Evolutionary conservation across 2,113 vertebrate genomes (phyloP), one percentile per base, ranked within the genome.

Genomic region (Rhea americana): DNA sequence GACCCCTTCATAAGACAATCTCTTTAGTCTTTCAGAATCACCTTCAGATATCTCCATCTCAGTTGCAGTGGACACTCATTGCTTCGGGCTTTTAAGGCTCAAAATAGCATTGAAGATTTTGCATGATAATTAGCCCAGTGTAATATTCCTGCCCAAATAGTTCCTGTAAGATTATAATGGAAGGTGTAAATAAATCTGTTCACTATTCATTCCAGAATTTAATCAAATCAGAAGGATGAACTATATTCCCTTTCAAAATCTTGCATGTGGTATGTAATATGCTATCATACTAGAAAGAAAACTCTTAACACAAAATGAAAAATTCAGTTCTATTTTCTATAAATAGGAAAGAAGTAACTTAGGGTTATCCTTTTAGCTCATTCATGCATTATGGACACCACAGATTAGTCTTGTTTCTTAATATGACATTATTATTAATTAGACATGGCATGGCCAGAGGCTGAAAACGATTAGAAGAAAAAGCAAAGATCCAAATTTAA

Each of bases 351-450:
- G 82, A 78, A 81, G 87, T 74, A 82, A 96, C 87, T 94, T 83
- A 48, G 67, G 22, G 73, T 91, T 95, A 80, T 83, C 91, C 94
- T 95, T 97, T 97, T 73, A 97, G 93, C 92, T 96, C 95, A 94
- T 63, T 93, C 91, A 51, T 81, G 62, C 84, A 89, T 95, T 96
- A 91, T 48, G 86, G 91, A 92, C 82, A 91, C 92, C 92, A 19
- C 47, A 90, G 91, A 84, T 91, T 95, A 89, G 82, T 85, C 93
- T 72, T 89, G 76, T 13, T 22, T 79, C 92, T 96, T 94, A 91
- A 85, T 76, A 93, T 91, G 94, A 91, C 32, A 37, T 85, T 95
- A 96, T 81, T 93, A 74, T 90, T 96, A 96, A 97, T 94, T 93
- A 97, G 95, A 95, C 70, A 93, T 37, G 58, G 93, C 90, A 78